A percentile compares a stretch with the other conserved stretches of the same genome.
Conservation (phyloP, 2,888 invertebrate genomes). For the Vesta saturnalis region DNA sequence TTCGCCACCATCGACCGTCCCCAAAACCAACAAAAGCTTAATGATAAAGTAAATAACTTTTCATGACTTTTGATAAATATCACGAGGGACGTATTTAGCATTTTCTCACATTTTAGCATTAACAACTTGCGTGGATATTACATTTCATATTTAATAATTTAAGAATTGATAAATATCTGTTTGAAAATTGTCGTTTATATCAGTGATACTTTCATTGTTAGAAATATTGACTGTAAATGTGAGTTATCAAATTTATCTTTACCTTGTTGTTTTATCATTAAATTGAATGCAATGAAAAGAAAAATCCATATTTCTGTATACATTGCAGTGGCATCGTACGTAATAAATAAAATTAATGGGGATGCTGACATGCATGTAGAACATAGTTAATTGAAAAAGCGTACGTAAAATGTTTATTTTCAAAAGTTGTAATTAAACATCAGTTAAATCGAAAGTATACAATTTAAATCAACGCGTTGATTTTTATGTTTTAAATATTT, state of each 20-base stretch:
- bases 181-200: not conserved
- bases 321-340: not conserved
- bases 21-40: constrained; percentile 13
- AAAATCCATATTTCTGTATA: constrained; percentile 1
- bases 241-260: not conserved
- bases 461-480: too few species aligned
- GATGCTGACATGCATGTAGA: not conserved
- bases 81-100: not conserved
- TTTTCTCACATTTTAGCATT: not conserved
- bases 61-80: constrained; percentile 19
- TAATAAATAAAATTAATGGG: not conserved
- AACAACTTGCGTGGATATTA: not conserved
- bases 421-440: too few species aligned
- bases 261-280: not conserved
- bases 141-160: not conserved
- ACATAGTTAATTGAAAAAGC: too few species aligned
- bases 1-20: constrained; percentile 13
- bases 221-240: not conserved
- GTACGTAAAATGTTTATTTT: too few species aligned
- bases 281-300: not conserved
- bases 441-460: too few species aligned
- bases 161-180: not conserved
- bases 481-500: too few species aligned
- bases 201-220: not conserved
- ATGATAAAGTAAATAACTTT: constrained; percentile 22